A percentile compares a stretch with the other conserved stretches of the same genome.
Evolutionary conservation across 2,888 invertebrate species (phyloP).

Genomic region (Salpingus planirostris): DNA sequence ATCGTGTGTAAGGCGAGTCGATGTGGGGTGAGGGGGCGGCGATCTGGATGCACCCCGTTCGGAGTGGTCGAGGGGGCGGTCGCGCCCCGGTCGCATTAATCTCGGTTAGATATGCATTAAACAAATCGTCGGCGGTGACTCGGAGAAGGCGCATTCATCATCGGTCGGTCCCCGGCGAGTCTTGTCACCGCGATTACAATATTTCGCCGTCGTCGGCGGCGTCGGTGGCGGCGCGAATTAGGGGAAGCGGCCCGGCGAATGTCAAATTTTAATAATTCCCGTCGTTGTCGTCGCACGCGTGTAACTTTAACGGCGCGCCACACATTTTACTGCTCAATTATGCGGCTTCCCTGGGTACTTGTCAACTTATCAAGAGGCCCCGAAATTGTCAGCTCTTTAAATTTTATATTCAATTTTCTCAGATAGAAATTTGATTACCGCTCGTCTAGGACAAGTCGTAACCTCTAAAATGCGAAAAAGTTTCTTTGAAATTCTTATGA

Average conservation of each 20-base stretch:
- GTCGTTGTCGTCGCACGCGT: constrained; percentile 31
- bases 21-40: too few relatives aligned
- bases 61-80: too few relatives aligned
- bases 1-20: too few relatives aligned
- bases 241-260: constrained; percentile 22
- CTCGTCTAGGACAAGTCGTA: constrained; percentile 30
- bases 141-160: constrained; percentile 22
- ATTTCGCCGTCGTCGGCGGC: constrained; percentile 7
- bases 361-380: constrained; percentile 36
- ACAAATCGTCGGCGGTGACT: constrained; percentile 34
- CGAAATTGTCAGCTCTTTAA: constrained; percentile 39
- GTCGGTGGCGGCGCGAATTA: constrained; percentile 5
- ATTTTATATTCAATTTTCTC: constrained; percentile 42
- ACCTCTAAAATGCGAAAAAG: constrained; percentile 22
- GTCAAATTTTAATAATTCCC: constrained; percentile 37
- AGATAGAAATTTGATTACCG: constrained; percentile 37
- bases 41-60: constrained; percentile 22
- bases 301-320: constrained; percentile 29
- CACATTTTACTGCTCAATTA: constrained; percentile 38
- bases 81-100: constrained; percentile 34
- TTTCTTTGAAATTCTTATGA: constrained; percentile 25
- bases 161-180: constrained; percentile 13
- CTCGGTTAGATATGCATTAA: constrained; percentile 39
- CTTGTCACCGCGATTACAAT: constrained; percentile 18
- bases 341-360: constrained; percentile 36